These are phyloP conservation scores for Oxystoma pomonae DNA, from an alignment of 2,888 invertebrate genomes.

Conservation along the genomic window DNA sequence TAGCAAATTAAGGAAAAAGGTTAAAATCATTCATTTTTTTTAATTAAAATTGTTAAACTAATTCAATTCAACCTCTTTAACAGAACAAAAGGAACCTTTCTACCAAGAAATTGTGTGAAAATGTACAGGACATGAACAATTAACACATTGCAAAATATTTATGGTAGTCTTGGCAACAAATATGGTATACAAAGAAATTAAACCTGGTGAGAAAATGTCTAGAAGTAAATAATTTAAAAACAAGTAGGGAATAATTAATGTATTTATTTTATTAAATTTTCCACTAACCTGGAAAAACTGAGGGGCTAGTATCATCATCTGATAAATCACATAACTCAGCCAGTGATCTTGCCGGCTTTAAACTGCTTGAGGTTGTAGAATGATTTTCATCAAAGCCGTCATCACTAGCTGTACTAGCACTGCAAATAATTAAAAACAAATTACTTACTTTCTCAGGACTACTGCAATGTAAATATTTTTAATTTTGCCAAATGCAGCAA, in stretches of 20 bases:
- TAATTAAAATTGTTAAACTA: neutral
- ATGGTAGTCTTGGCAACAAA: too few relatives aligned
- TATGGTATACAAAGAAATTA: too few relatives aligned
- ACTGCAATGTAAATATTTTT: too few relatives aligned
- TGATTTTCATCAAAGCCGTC: constrained; percentile 23
- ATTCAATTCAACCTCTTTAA: neutral
- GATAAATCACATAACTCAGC: constrained; percentile 64
- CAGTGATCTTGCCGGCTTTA: constrained; percentile 65
- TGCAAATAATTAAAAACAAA: too few relatives aligned
- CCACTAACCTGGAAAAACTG: constrained; percentile 45
- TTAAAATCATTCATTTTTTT: too few relatives aligned
- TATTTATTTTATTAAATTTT: neutral
- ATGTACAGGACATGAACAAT: too few relatives aligned
- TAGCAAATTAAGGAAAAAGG: constrained; percentile 26
- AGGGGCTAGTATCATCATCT: constrained; percentile 54
- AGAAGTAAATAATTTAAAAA: neutral
- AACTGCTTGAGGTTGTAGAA: constrained; percentile 32
- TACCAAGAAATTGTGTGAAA: too few relatives aligned
- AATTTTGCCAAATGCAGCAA: too few relatives aligned
- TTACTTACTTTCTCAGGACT: too few relatives aligned
- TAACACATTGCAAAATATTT: too few relatives aligned
- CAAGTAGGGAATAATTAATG: neutral
- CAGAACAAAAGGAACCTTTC: too few relatives aligned
- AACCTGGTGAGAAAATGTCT: too few relatives aligned
- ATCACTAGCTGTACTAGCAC: constrained; percentile 21